Evolutionary conservation across 2,797 vertebrate genomes (phyloP), one percentile per base, ranked within the genome.

Genomic region (Pachyuromys duprasi): DNA sequence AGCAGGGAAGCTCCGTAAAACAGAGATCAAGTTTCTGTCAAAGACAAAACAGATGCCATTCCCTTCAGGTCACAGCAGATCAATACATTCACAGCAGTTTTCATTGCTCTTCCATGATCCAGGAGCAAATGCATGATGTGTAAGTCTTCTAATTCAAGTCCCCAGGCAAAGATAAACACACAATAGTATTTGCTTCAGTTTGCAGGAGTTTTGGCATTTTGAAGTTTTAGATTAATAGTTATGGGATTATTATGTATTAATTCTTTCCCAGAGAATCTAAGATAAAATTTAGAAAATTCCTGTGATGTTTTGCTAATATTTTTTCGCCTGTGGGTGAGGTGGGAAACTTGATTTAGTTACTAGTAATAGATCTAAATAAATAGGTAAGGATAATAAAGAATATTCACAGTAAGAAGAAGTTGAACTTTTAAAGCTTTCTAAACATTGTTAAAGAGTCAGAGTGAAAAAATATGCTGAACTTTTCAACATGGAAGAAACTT

Each of bases 121-220:
- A 93, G 22, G 31, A 36, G 86, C 2, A 76, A 79, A 90, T 87
- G 63, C 20, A 81, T 63, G 28, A 13, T 67, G 5, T 95, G 39
- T 60, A 93, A 81, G 5, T 62, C 33, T 80, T 93, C 39, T 62
- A 80, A 31, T 49, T 1, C 60, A 92, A 96, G 67, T 17, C 22
- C 15, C 60, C 3, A 88, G 36, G 24, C 91, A 67, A 63, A 95
- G 6, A 2, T 60, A 81, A 88, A 86, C 26, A 49, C 5, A 67
- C 31, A 88, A 9, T 31, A 13, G 5, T 63, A 89, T 28, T 26
- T 93, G 14, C 33, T 94, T 79, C 65, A 53, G 69, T 72, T 72
- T 94, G n/a, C 53, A 57, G 91, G 74, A 88, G 60, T 57, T 84
- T 67, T 12, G n/a, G 26, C 45, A 57, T 67, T 95, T 90, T 78